A percentile compares a stretch with the other conserved stretches of the same genome.
Evolutionary conservation across 92 coral and sea anemone genomes (phyloP).

Genomic region (Umimayanthus kanabou): DNA sequence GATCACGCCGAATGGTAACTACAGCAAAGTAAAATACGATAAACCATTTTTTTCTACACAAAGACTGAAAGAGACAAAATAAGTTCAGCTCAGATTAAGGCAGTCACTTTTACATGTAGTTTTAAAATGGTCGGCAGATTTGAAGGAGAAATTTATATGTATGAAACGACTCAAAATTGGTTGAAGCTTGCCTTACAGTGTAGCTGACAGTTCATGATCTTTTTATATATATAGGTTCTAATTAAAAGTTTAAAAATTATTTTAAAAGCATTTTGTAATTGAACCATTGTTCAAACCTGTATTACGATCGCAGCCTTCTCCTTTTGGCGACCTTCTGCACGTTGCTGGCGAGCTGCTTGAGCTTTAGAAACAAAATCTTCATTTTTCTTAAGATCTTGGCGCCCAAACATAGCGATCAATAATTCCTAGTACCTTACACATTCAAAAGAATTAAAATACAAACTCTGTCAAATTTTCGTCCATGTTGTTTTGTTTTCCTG

Average conservation of each 20-base stretch:
- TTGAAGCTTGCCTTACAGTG: neutral
- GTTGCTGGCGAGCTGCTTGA: slow-evolving; percentile 95
- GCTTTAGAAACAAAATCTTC: slow-evolving; percentile 83
- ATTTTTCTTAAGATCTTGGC: slow-evolving; percentile 59
- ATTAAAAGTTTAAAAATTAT: too few species aligned
- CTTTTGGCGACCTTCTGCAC: slow-evolving; percentile 80
- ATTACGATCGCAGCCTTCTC: slow-evolving; percentile 90
- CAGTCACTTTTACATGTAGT: too few species aligned
- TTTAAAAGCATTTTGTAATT: too few species aligned
- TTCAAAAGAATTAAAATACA: neutral
- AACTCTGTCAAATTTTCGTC: slow-evolving; percentile 27
- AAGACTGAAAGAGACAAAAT: too few species aligned
- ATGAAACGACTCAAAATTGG: too few species aligned
- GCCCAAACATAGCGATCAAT: slow-evolving; percentile 69
- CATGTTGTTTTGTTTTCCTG: slow-evolving; percentile 49
- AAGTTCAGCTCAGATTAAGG: too few species aligned
- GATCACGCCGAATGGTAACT: too few species aligned
- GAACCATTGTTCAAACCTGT: slow-evolving; percentile 62
- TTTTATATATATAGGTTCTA: too few species aligned
- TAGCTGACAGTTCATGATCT: neutral
- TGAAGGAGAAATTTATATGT: too few species aligned
- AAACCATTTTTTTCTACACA: too few species aligned
- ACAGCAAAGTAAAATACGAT: too few species aligned
- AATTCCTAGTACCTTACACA: neutral
- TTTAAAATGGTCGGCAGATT: too few species aligned